phyloP scores from a whole-genome alignment of 2,113 vertebrate species.

The Anarhynchus alexandrinus region DNA sequence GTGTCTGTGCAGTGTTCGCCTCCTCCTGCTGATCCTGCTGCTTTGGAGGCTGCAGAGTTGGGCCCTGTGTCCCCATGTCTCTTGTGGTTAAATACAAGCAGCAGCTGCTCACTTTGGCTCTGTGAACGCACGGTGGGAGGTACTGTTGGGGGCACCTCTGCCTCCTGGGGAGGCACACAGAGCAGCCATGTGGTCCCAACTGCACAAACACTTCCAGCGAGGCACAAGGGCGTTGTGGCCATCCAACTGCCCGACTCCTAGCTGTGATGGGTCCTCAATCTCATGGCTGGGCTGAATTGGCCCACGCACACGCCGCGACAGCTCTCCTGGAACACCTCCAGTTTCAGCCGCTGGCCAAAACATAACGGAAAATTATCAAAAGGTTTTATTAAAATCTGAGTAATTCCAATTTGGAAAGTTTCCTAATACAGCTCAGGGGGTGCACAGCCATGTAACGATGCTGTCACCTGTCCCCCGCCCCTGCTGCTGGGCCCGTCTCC shows the following conservation, averaged over 20 bases:
- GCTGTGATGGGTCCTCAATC: neutral
- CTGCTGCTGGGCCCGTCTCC: neutral
- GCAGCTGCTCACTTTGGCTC: neutral
- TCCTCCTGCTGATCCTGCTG: neutral
- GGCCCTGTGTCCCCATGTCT: accelerated
- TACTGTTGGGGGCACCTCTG: accelerated
- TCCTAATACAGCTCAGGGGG: constrained; percentile 9
- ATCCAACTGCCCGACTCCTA: neutral
- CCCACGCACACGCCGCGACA: accelerated
- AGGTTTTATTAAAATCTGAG: constrained; percentile 55
- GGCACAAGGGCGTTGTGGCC: accelerated
- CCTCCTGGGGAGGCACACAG: neutral
- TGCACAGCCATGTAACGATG: neutral
- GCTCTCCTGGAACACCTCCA: constrained; percentile 43
- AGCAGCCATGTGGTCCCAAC: neutral
- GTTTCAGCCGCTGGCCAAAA: constrained; percentile 41
- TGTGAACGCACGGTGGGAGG: accelerated
- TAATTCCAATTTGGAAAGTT: constrained; percentile 63
- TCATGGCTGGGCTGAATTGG: neutral
- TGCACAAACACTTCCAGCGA: accelerated
- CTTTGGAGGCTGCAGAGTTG: neutral
- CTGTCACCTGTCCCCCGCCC: neutral
- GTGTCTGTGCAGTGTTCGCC: neutral
- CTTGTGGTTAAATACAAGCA: neutral
- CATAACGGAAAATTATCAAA: constrained; percentile 22